Evolutionary conservation across 1,140 invertebrate genomes (phyloP).

Genomic region (Bombus pyrosoma): DNA sequence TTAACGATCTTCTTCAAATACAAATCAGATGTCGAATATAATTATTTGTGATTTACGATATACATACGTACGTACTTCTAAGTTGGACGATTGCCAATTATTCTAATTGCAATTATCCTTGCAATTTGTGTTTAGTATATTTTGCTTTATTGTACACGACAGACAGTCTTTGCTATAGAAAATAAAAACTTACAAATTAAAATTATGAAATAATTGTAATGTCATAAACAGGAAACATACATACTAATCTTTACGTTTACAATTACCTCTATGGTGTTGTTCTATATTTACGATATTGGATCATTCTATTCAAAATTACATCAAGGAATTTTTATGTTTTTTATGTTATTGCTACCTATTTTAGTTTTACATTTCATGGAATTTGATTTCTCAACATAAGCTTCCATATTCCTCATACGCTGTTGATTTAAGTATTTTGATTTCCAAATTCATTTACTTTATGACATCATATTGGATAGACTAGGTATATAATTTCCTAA

Average conservation of each 20-base stretch:
- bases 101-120: conserved; percentile 14
- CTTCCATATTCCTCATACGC: no score
- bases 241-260: background rate
- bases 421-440: background rate
- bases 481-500: background rate
- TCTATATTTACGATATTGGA: background rate
- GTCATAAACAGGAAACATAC: background rate
- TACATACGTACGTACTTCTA: background rate
- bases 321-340: background rate
- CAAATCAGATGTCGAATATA: conserved; percentile 10
- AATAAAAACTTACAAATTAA: background rate
- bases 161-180: background rate
- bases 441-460: conserved; percentile 19
- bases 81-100: conserved; percentile 30
- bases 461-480: conserved; percentile 9
- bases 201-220: background rate
- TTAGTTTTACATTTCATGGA: background rate
- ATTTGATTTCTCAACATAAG: background rate
- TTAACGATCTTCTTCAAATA: conserved; percentile 17
- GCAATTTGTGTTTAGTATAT: background rate
- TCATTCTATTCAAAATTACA: background rate
- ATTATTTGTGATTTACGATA: background rate
- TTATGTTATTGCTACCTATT: background rate
- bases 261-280: background rate
- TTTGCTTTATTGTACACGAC: background rate